These are phyloP conservation scores for Heliornis fulica DNA, from an alignment of 2,113 vertebrate genomes.

Conservation along the genomic window DNA sequence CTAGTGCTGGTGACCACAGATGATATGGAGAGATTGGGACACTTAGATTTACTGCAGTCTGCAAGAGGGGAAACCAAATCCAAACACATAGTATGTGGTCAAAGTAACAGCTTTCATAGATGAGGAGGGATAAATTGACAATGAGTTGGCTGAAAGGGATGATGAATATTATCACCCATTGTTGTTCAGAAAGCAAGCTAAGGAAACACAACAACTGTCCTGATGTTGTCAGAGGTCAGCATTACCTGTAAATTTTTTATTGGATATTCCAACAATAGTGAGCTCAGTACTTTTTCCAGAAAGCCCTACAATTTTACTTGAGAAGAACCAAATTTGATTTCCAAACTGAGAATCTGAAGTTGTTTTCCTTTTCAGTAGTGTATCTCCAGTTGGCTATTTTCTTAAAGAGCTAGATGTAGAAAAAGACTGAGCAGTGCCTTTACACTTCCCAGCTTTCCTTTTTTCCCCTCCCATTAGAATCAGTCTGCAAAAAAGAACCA, in stretches of 20 bases:
- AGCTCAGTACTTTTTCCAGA: not conserved
- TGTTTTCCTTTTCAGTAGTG: not conserved
- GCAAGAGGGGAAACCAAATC: not conserved
- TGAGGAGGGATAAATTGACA: not conserved
- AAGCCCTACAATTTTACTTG: not conserved
- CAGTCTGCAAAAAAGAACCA: not conserved
- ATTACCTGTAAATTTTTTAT: not conserved
- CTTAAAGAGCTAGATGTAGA: not conserved
- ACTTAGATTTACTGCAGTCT: not conserved
- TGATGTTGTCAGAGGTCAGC: not conserved
- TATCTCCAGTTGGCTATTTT: not conserved
- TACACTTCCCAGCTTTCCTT: not conserved
- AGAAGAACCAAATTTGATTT: not conserved
- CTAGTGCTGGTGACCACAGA: not conserved
- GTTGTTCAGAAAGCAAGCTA: not conserved
- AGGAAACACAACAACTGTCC: not conserved
- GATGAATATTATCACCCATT: not conserved
- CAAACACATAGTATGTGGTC: not conserved
- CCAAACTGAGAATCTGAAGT: not conserved
- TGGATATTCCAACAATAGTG: not conserved
- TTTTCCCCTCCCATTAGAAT: accelerated
- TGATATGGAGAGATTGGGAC: not conserved
- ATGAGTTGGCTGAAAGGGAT: not conserved
- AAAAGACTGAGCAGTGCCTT: not conserved
- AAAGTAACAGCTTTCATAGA: not conserved